Evolutionary conservation across 1,140 invertebrate genomes (phyloP).

Genomic region (Hylaeus volcanicus): DNA sequence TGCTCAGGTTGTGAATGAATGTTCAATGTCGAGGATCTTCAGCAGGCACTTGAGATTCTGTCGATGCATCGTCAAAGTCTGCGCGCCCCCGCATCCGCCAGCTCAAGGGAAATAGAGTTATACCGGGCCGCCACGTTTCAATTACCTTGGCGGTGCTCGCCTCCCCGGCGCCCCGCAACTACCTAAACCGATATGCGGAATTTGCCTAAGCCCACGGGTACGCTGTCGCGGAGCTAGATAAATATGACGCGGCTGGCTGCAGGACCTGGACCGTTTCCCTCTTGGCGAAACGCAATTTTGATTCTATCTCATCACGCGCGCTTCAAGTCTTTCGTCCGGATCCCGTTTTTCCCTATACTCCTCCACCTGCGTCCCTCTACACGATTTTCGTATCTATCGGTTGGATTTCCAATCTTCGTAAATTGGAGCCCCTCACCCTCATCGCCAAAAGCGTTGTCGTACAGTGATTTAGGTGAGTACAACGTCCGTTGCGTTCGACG

Average conservation of each 20-base stretch:
- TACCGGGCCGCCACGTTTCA: constrained; percentile 40
- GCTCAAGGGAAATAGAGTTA: constrained; percentile 33
- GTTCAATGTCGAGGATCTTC: neutral
- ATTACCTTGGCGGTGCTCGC: constrained; percentile 42
- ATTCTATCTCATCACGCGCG: constrained; percentile 49
- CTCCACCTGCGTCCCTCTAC: neutral
- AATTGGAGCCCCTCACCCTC: constrained; percentile 43
- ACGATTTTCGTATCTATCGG: constrained; percentile 39
- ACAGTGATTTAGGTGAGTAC: constrained; percentile 13
- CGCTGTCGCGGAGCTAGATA: constrained; percentile 51
- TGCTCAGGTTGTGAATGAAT: neutral
- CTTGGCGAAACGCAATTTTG: constrained; percentile 56
- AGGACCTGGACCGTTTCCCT: constrained; percentile 29
- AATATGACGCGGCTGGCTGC: constrained; percentile 47
- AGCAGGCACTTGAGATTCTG: no score
- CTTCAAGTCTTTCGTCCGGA: constrained; percentile 40
- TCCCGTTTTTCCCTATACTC: constrained; percentile 7
- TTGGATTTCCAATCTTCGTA: constrained; percentile 58
- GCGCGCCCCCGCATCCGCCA: no score
- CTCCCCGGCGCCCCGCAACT: constrained; percentile 13
- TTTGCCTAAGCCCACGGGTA: constrained; percentile 55
- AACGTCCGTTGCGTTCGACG: neutral
- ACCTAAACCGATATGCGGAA: constrained; percentile 54
- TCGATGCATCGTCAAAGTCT: constrained; percentile 10
- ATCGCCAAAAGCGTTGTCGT: neutral